Percentiles rank a stretch among this genome's conserved stretches.
Evolutionary conservation across 2,113 vertebrate genomes (phyloP).

Genomic region (Hepsetus odoe): DNA sequence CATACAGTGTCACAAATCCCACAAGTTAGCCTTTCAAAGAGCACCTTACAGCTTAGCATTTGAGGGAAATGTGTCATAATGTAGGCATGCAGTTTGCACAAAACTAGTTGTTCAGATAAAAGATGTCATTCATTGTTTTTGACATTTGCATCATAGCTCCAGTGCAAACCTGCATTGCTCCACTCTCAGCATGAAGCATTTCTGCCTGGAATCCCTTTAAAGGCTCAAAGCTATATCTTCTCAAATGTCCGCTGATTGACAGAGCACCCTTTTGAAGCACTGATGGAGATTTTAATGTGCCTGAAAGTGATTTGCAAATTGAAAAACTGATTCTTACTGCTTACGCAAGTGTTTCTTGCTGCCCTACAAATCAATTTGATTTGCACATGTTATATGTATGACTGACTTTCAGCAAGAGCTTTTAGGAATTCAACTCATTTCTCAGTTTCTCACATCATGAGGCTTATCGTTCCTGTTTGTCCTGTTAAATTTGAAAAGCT

Average conservation of each 20-base stretch:
- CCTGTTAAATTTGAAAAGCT: neutral
- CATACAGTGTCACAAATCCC: too few relatives aligned
- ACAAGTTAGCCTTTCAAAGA: too few relatives aligned
- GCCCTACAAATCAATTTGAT: neutral
- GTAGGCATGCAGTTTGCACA: too few relatives aligned
- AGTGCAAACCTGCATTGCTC: neutral
- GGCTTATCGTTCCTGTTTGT: neutral
- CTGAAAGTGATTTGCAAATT: constrained; percentile 5
- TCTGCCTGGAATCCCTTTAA: neutral
- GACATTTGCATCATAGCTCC: neutral
- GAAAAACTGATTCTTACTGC: neutral
- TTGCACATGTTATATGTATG: neutral
- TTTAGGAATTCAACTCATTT: neutral
- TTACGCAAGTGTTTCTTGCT: neutral
- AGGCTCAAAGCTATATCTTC: neutral
- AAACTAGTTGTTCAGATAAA: too few relatives aligned
- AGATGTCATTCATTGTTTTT: too few relatives aligned
- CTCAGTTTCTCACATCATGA: neutral
- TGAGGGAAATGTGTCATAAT: too few relatives aligned
- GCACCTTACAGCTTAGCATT: too few relatives aligned
- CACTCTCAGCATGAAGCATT: neutral
- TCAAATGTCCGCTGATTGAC: constrained; percentile 6
- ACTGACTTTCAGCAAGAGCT: neutral
- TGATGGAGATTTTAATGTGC: constrained; percentile 16
- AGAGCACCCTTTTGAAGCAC: constrained; percentile 24